Base-by-base conservation (phyloP, 1,140 invertebrate genomes). In the Batillaria attramentaria region DNA sequence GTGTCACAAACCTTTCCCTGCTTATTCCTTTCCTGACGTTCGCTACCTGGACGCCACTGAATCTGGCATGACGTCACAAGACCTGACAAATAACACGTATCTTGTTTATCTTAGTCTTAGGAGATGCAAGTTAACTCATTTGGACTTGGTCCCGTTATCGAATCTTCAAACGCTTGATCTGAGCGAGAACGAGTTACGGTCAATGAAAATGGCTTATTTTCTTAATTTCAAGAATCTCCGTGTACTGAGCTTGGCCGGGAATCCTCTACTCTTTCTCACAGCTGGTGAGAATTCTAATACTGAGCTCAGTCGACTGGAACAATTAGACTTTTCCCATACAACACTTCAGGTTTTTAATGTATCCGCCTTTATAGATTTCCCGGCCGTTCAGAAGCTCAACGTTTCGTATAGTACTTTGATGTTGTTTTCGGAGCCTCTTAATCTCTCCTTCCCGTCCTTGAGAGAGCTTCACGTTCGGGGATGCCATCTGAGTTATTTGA, bases 111-210 rank as follows among this genome's bases (percentile, higher is more conserved):
- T 74, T 35, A 60, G 72, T 57, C 50, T 73, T 13, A 5, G 5
- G 13, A 13, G 33, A 5, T 73, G 72, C 37, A n/a, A 18, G 10
- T 13, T 73, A 3, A 24, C 8, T 0, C 54, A 37, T n/a, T 43
- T 60, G 18, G 16, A 43, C 4, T 18, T 5, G 35, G 33, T 33
- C 10, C n/a, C 54, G n/a, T 50, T 73, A 28, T 50, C 50, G 2
- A 73, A 73, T 16, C 72, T 73, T n/a, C 43, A 20, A 35, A 73
- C 35, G 35, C 54, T 73, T 20, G 46, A 73, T 28, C 72, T 73
- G 18, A 73, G 46, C 24, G 2, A 37, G 3, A 73, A 73, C 35
- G 6, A 60, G 10, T 16, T 73, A 24, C n/a, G 31, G 10, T 24
- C 28, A 0, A 24, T 73, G 13, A 33, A 73, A 16, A 2, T 57